These are phyloP conservation scores for Eublepharis macularius DNA, from an alignment of 2,113 vertebrate species.

Conservation along the genomic window DNA sequence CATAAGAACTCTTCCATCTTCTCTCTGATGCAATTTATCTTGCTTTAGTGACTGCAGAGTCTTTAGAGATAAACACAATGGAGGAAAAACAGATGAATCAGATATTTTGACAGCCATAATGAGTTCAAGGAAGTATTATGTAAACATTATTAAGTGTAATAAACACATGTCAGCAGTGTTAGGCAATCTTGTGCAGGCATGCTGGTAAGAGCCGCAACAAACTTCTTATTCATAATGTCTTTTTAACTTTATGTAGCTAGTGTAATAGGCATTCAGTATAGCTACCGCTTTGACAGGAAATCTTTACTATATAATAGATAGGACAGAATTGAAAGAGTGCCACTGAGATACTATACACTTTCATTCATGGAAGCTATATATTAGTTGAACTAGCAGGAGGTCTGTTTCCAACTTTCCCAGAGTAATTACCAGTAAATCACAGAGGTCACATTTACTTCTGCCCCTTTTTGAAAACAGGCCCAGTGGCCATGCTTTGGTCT, in stretches of 20 bases:
- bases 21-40: slow-evolving; percentile 9
- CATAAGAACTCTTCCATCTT: not conserved
- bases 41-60: slow-evolving; percentile 42
- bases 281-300: slow-evolving; percentile 73
- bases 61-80: slow-evolving; percentile 62
- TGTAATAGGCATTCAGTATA: slow-evolving; percentile 73
- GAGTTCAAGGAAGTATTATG: slow-evolving; percentile 74
- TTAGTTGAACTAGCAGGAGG: slow-evolving; percentile 55
- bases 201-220: slow-evolving; percentile 66
- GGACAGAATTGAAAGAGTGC: slow-evolving; percentile 69
- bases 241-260: slow-evolving; percentile 79
- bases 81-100: slow-evolving; percentile 52
- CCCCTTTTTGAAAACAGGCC: not conserved
- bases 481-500: not conserved
- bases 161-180: slow-evolving; percentile 74
- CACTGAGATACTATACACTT: slow-evolving; percentile 63
- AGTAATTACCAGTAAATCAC: slow-evolving; percentile 63
- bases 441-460: not conserved
- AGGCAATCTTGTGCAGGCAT: slow-evolving; percentile 70
- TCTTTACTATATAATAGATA: slow-evolving; percentile 77
- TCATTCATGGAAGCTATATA: slow-evolving; percentile 66
- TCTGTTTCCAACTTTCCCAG: slow-evolving; percentile 66
- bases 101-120: slow-evolving; percentile 75
- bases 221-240: slow-evolving; percentile 74
- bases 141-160: slow-evolving; percentile 82